These are phyloP conservation scores for Ischnura elegans DNA, from an alignment of 2,888 invertebrate genomes.

Conservation along the genomic window DNA sequence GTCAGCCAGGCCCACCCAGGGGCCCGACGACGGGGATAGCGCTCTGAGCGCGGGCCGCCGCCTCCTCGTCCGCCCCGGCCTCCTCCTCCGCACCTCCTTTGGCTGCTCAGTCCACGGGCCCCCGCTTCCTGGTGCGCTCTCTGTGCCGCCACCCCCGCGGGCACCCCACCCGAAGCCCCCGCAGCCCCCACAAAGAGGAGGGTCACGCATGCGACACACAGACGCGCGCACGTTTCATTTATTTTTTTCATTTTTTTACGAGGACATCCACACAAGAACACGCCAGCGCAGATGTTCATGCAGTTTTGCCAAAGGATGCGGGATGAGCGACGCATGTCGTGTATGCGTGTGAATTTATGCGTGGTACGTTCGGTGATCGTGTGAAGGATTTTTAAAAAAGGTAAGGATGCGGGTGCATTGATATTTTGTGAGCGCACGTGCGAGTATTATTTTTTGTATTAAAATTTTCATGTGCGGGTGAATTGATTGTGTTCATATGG, in stretches of 20 bases:
- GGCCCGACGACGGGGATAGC: background rate
- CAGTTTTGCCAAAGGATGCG: background rate
- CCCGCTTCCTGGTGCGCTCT: constrained; percentile 14
- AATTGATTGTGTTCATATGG: background rate
- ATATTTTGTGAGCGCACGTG: background rate
- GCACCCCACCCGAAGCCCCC: background rate
- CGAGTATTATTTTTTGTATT: background rate
- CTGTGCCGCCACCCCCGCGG: background rate
- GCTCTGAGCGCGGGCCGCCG: constrained; percentile 23
- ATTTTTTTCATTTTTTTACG: background rate
- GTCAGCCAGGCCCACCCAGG: background rate
- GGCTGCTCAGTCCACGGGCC: background rate
- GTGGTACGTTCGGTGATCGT: background rate
- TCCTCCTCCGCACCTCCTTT: background rate
- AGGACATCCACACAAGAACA: constrained; percentile 61
- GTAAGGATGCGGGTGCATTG: background rate
- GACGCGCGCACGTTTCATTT: constrained; percentile 28
- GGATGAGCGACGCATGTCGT: constrained; percentile 38
- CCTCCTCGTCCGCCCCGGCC: background rate
- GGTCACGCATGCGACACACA: constrained; percentile 41
- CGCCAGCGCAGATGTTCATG: constrained; percentile 61
- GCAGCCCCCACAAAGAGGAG: background rate
- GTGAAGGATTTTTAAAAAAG: no score
- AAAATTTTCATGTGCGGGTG: background rate
- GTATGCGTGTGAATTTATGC: background rate